Evolutionary conservation across 2,797 vertebrate genomes (phyloP), one percentile per base, ranked within the genome.

Genomic region (Chaetophractus vellerosus): DNA sequence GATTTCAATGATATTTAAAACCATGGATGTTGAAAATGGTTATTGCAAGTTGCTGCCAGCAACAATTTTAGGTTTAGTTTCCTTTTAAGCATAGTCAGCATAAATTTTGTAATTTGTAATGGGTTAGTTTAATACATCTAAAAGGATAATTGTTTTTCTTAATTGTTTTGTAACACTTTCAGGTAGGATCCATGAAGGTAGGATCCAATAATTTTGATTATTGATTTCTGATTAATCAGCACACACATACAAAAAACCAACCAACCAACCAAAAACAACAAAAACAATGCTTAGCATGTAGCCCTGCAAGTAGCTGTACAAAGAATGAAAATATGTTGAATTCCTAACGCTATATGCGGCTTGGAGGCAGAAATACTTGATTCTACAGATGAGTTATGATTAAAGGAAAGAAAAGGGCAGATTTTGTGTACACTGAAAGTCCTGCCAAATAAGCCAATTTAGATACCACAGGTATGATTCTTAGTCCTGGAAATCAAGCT

Each of bases 11-110:
- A 21, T 41, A 83, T 74, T 85, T 66, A 87, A 81, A 5, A 1
- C 2, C 16, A 79, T 23, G 66, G 61, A 52, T 75, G 63, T 85
- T 10, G 26, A 68, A 94, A 90, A 69, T 76, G 16, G 23, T 72
- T 86, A 28, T 79, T 90, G 48, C 14, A 83, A 81, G 24, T 71
- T 88, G 76, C 1, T 91, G 24, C 6, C 61, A 93, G 52, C 2
- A 90, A 14, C 3, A 59, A 88, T 63, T 78, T 88, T 85, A 68
- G 71, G 69, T 92, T 82, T 69, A 76, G 71, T 95, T 95, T 90
- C 4, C 2, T 68, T 84, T 90, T 79, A 84, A 90, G 88, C 4
- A 78, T 8, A 80, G 6, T 26, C 6, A 23, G 24, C 6, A 19
- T 63, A 14, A 10, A 52, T 92, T 87, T 94, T 69, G 41, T 59